These are phyloP conservation scores for Drosophila ezoana DNA, from an alignment of 2,888 invertebrate genomes.

Conservation along the genomic window DNA sequence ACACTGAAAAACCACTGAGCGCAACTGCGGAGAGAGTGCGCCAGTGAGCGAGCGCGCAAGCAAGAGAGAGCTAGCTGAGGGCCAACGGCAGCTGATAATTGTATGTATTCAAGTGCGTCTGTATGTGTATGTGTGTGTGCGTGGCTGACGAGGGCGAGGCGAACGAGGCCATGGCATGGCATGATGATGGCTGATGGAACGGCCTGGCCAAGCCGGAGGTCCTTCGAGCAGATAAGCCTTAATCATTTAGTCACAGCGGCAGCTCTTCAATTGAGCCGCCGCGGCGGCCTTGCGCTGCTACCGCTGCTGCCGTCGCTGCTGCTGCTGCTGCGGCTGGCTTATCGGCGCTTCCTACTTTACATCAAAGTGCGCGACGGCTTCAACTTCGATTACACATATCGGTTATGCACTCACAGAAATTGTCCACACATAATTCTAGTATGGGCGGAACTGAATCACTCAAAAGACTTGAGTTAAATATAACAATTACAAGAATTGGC, in stretches of 20 bases:
- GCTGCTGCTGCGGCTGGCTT: conserved; percentile 41
- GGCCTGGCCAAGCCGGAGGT: conserved; percentile 54
- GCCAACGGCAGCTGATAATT: conserved; percentile 76
- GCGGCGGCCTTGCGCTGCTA: conserved; percentile 43
- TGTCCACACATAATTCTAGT: too few relatives aligned
- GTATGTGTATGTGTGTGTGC: conserved; percentile 27
- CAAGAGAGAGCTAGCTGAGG: conserved; percentile 46
- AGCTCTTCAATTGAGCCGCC: conserved; percentile 54
- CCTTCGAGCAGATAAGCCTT: conserved; percentile 75
- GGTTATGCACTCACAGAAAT: conserved; percentile 8
- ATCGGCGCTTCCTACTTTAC: conserved; percentile 63
- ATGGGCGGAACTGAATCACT: too few relatives aligned
- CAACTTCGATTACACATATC: conserved; percentile 38
- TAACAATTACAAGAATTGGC: too few relatives aligned
- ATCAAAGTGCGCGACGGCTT: conserved; percentile 54
- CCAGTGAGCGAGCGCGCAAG: conserved; percentile 24
- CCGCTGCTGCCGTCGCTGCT: conserved; percentile 10
- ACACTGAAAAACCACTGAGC: conserved; percentile 69
- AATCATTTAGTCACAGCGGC: conserved; percentile 73
- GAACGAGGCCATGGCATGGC: conserved; percentile 58
- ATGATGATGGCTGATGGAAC: conserved; percentile 42
- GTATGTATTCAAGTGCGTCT: conserved; percentile 34
- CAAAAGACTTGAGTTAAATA: too few relatives aligned
- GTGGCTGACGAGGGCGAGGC: conserved; percentile 38
- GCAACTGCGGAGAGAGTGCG: conserved; percentile 61